Base-by-base conservation (phyloP, 2,797 vertebrate genomes). In the Melanogrammus aeglefinus region DNA sequence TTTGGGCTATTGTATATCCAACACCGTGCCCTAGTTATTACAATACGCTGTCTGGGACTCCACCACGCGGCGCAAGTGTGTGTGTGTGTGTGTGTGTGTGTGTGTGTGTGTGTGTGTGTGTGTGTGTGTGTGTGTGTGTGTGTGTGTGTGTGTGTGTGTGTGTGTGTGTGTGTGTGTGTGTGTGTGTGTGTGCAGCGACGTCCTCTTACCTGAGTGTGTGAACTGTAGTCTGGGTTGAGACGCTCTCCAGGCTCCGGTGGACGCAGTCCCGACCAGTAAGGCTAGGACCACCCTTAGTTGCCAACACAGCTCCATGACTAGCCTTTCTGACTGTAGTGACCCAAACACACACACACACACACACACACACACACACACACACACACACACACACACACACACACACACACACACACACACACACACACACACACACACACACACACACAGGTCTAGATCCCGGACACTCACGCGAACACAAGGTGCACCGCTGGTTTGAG, bases 211-310 rank as follows among this genome's bases (percentile, higher is more conserved):
- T 0, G 92, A 85, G 80, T 92, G 85, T 9, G 89, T 90, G 86
- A 93, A 94, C 91, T 94, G 94, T 35, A 95, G 91, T 75, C 94
- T 91, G 63, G 95, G 94, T 70, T 95, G 93, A 84, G 93, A 93
- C 78, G 94, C 86, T 91, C 87, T 94, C 94, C 94, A 94, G 4
- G 93, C 93, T 51, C 85, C 88, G 0, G 88, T 87, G 35, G 90
- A 72, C 80, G 79, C 83, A 80, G 80, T 47, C 74, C 81, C 87
- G n/a, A 94, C 79, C 83, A 86, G 89, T 86, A 79, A 80, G 0
- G 91, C 76, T 77, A 93, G 84, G 70, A 91, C 82, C 24, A 80
- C 76, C 36, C 81, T 87, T 77, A 89, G 70, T 16, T 73, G 81
- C 84, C 85, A 81, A 12, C 35, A 79, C 91, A 91, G 91, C 86